Base-by-base conservation (phyloP, 2,888 invertebrate species). In the Leucania comma region DNA sequence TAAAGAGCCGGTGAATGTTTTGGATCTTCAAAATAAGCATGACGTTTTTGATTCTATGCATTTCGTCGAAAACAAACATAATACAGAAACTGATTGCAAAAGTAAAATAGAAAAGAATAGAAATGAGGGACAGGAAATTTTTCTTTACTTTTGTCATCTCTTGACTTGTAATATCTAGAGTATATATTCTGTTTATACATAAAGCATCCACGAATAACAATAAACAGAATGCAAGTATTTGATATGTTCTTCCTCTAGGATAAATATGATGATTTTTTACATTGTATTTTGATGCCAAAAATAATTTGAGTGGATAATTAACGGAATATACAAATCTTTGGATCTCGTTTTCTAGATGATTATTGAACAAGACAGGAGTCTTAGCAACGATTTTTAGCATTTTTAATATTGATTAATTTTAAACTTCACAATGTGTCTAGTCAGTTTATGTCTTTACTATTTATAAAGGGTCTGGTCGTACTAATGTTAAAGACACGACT, bases 221-320 rank as follows among this genome's bases (percentile, higher is more conserved):
- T 5, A 17, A 20, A 3, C 46, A 48, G 12, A 48, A 71, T 10
- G 58, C 10, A 71, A 29, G 22, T 35, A 57, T 42, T 17, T 59
- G 59, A 69, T 56, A 69, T 38, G 2, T 56, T 3, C 20, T 56
- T 57, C 68, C 71, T 14, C 48, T 71, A 14, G 68, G 35, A 57
- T 69, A 12, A 22, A 68, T 35, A 35, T 48, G 53, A 48, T 70
- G 56, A 35, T 57, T 22, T 38, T 10, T 48, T 14, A 69, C 2
- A 14, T 6, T 26, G 38, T 71, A 69, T 71, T 71, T 71, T 38
- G 48, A 57, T 14, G 46, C 46, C 17, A 29, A 10, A 48, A 69
- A 24, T 22, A 70, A 6, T 12, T 70, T 46, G 1, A 50, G 26
- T 8, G 14, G 26, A 38, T 48, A 71, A 20, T 67, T 69, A 20